phyloP scores from a whole-genome alignment of 1,140 invertebrate species.

The Drosophila grimshawi region DNA sequence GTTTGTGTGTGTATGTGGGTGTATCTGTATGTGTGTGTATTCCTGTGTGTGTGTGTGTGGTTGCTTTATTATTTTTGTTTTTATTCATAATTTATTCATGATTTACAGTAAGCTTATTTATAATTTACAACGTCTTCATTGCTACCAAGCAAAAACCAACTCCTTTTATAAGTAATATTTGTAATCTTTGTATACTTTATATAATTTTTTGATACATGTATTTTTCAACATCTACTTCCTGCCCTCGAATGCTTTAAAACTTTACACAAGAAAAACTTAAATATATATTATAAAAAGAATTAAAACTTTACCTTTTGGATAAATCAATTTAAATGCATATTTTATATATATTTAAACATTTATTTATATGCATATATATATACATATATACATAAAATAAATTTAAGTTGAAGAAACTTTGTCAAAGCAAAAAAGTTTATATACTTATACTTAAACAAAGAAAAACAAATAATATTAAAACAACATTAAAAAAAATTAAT shows the following conservation, averaged over 20 bases:
- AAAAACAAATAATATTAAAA: slow-evolving; percentile 76
- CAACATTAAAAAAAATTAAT: slow-evolving; percentile 75
- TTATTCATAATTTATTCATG: not conserved
- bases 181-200: slow-evolving; percentile 69
- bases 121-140: slow-evolving; percentile 30
- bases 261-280: slow-evolving; percentile 69
- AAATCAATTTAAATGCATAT: slow-evolving; percentile 81
- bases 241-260: slow-evolving; percentile 82
- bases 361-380: slow-evolving; percentile 71
- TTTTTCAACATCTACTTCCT: slow-evolving; percentile 82
- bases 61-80: slow-evolving; percentile 3
- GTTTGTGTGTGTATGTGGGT: slow-evolving; percentile 4
- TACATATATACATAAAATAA: slow-evolving; percentile 48
- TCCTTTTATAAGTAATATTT: slow-evolving; percentile 48
- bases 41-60: not conserved
- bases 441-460: slow-evolving; percentile 75
- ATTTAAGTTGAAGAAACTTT: slow-evolving; percentile 76
- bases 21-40: not conserved
- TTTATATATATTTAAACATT: slow-evolving; percentile 81
- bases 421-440: slow-evolving; percentile 76
- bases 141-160: slow-evolving; percentile 10
- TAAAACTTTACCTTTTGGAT: slow-evolving; percentile 81
- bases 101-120: slow-evolving; percentile 16
- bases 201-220: slow-evolving; percentile 79
- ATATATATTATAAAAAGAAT: slow-evolving; percentile 61